Evolutionary conservation across 1,140 invertebrate genomes (phyloP).

Genomic region (Pteromalus puparum): DNA sequence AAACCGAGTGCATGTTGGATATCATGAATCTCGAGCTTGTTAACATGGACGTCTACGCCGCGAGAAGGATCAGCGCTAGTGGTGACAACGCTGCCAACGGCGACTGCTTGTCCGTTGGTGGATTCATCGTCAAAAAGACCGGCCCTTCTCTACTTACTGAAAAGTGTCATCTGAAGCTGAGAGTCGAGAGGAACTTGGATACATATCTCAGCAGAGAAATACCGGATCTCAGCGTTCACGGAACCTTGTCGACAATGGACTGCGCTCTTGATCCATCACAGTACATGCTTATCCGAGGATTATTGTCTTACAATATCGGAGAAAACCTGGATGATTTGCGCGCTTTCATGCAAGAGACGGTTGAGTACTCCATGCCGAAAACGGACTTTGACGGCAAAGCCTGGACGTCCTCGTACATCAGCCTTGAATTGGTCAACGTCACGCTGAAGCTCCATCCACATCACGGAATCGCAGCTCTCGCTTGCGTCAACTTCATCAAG

Average conservation of each 20-base stretch:
- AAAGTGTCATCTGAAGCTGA: constrained; percentile 86
- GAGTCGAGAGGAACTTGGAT: constrained; percentile 91
- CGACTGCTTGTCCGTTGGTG: constrained; percentile 72
- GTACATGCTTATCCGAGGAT: constrained; percentile 91
- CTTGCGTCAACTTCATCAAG: constrained; percentile 94
- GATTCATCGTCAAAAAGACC: constrained; percentile 76
- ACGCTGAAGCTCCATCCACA: constrained; percentile 82
- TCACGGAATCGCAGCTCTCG: constrained; percentile 80
- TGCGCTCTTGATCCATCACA: constrained; percentile 89
- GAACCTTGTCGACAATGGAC: constrained; percentile 90
- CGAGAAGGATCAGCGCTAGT: constrained; percentile 70
- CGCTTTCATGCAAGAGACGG: constrained; percentile 63
- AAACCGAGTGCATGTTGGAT: constrained; percentile 80
- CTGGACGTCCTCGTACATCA: constrained; percentile 87
- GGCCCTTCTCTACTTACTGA: constrained; percentile 84
- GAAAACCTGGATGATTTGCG: constrained; percentile 86
- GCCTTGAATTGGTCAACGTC: constrained; percentile 92
- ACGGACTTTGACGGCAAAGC: constrained; percentile 65
- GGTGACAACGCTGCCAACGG: constrained; percentile 54
- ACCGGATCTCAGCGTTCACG: constrained; percentile 91
- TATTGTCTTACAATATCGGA: constrained; percentile 94
- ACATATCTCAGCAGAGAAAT: constrained; percentile 80
- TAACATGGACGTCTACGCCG: constrained; percentile 90
- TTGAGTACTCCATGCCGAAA: constrained; percentile 55
- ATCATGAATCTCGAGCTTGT: constrained; percentile 86